These are phyloP conservation scores for Nymphalis c-album DNA, from an alignment of 2,888 invertebrate species.

Conservation along the genomic window DNA sequence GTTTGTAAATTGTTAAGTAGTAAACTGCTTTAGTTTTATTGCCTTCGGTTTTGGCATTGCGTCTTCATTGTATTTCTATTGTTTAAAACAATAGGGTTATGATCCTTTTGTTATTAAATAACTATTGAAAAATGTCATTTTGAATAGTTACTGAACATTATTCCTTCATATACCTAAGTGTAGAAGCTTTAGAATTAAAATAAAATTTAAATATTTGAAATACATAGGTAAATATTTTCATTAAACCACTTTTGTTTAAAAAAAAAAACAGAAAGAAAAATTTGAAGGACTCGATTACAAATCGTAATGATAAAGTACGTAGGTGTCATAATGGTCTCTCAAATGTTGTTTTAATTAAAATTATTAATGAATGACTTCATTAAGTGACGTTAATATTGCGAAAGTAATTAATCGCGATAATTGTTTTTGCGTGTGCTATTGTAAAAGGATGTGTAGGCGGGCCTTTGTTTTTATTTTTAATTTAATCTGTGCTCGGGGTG, in stretches of 20 bases:
- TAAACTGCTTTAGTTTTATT: conserved; percentile 17
- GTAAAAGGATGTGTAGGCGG: conserved; percentile 16
- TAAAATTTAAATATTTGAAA: too few relatives aligned
- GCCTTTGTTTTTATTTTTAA: not conserved
- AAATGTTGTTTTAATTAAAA: conserved; percentile 48
- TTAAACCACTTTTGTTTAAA: not conserved
- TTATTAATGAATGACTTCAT: conserved; percentile 52
- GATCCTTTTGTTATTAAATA: conserved; percentile 17
- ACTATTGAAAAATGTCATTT: not conserved
- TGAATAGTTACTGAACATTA: not conserved
- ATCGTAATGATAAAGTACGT: conserved; percentile 41
- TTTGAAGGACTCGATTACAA: not conserved
- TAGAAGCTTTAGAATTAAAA: not conserved
- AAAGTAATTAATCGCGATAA: conserved; percentile 32
- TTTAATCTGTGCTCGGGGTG: conserved; percentile 7
- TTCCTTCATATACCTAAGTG: not conserved
- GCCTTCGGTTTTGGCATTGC: conserved; percentile 21
- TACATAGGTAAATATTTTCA: too few relatives aligned
- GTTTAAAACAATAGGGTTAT: conserved; percentile 22
- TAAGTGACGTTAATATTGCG: conserved; percentile 41
- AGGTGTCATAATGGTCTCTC: conserved; percentile 48
- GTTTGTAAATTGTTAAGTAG: conserved; percentile 29
- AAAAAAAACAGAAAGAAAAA: conserved; percentile 2
- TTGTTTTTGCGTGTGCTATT: conserved; percentile 13
- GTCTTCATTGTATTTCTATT: conserved; percentile 23